Evolutionary conservation across 2,797 vertebrate species (phyloP), one percentile per base, ranked within the genome.

Genomic region (Malurus leucopterus): DNA sequence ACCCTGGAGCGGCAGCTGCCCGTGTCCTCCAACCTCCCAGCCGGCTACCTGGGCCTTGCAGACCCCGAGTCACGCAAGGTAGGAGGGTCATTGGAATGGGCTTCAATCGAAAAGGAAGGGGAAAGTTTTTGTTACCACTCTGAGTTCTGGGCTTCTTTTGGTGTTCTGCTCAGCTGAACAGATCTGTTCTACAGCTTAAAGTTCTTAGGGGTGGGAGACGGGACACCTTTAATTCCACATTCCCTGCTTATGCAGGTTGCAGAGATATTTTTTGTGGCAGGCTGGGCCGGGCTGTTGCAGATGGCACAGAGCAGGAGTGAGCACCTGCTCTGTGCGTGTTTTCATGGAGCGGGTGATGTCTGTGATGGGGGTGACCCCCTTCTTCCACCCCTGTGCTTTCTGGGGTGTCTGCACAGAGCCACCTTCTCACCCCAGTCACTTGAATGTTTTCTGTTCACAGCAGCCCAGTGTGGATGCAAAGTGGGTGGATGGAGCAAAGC

Each of bases 401-500:
- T 84, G 63, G 6, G 8, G 51, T 57, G 32, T 46, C n/a, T 38
- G 43, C 69, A 36, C 29, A 53, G n/a, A 78, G 30, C 40, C 63
- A 24, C 41, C 27, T 59, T 34, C 82, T 34, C 67, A 59, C 46
- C 4, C 55, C 44, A 62, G 19, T 17, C 44, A 4, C 22, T 53
- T 82, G 47, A 32, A 47, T 88, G 23, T 91, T 91, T n/a, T 96
- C 43, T 93, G 11, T 96, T 96, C 57, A 26, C 89, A 97, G 94
- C 96, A 99, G 96, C 96, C 97, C 17, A 97, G 96, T 3, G 70
- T 97, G 13, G 98, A 99, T 88, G 96, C 98, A 24, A 99, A 98
- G 91, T 99, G 99, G 99, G 99, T 99, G 53, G 99, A 99, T 94
- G 99, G 99, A 88, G 97, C 96, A 94, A 99, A 99, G 96, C 96